Conservation (phyloP, 2,888 invertebrate species). For the Leptopterna dolabrata region DNA sequence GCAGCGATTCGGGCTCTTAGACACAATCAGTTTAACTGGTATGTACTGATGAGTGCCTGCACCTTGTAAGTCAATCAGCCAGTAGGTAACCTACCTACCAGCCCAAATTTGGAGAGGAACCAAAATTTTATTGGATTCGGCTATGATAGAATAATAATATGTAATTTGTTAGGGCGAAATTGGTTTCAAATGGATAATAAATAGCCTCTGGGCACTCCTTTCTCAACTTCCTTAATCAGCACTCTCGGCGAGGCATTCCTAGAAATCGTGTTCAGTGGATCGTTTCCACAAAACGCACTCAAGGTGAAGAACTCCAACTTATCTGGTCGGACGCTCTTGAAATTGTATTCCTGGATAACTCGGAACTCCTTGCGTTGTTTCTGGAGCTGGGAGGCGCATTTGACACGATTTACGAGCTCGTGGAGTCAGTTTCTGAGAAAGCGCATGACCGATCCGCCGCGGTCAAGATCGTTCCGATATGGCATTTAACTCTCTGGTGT, state of each 20-base stretch:
- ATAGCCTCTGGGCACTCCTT: no score
- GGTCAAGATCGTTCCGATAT: not conserved
- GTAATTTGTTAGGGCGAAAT: no score
- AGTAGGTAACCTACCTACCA: no score
- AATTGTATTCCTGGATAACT: not conserved
- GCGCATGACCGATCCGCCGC: not conserved
- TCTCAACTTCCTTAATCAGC: not conserved
- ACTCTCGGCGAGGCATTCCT: not conserved
- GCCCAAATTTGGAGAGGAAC: no score
- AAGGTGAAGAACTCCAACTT: not conserved
- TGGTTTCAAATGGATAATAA: no score
- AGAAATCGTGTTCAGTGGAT: not conserved
- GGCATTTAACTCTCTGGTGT: not conserved
- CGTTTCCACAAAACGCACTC: not conserved
- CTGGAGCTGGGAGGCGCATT: not conserved
- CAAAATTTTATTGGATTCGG: no score
- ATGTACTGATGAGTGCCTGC: no score
- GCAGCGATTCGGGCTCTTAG: no score
- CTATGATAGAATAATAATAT: no score
- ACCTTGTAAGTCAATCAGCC: no score
- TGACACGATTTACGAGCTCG: not conserved
- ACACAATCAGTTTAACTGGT: no score
- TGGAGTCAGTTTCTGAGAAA: not conserved
- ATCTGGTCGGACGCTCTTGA: not conserved
- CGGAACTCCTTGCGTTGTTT: not conserved